Evolutionary conservation across 2,113 vertebrate species (phyloP).

Genomic region (Uria lomvia): DNA sequence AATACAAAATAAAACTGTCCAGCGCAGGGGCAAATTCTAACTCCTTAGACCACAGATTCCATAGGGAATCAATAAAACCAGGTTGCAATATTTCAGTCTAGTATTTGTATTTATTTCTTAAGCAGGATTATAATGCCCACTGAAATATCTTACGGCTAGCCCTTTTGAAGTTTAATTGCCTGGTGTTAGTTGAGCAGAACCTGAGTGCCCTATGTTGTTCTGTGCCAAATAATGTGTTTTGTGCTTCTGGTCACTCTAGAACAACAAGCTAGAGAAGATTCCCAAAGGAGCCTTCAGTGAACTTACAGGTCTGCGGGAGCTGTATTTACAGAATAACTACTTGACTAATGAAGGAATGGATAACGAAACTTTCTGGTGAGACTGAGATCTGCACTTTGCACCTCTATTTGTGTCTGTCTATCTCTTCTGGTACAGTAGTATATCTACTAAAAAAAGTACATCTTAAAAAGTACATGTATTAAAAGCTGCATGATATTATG

Average conservation of each 20-base stretch:
- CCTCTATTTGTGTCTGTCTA: not conserved
- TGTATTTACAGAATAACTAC: conserved; percentile 94
- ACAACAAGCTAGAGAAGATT: conserved; percentile 94
- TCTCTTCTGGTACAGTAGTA: not conserved
- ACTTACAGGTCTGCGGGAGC: conserved; percentile 84
- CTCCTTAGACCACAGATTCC: not conserved
- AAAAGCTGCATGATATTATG: not conserved
- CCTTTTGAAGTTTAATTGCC: not conserved
- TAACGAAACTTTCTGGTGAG: conserved; percentile 94
- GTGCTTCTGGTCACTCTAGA: conserved; percentile 72
- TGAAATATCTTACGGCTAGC: not conserved
- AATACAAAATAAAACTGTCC: not conserved
- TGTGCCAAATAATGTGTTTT: not conserved
- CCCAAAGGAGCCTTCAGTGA: conserved; percentile 86
- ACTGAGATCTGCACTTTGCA: not conserved
- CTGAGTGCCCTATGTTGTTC: not conserved
- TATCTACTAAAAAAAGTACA: not conserved
- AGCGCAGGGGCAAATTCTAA: not conserved
- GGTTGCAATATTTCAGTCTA: not conserved
- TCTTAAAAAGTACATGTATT: not conserved
- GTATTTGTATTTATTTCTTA: not conserved
- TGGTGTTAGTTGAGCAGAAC: not conserved
- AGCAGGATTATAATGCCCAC: not conserved
- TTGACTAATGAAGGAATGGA: conserved; percentile 91
- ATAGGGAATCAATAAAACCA: not conserved